Evolutionary conservation across 2,113 vertebrate species (phyloP).

Genomic region (Leptocoma aspasia): DNA sequence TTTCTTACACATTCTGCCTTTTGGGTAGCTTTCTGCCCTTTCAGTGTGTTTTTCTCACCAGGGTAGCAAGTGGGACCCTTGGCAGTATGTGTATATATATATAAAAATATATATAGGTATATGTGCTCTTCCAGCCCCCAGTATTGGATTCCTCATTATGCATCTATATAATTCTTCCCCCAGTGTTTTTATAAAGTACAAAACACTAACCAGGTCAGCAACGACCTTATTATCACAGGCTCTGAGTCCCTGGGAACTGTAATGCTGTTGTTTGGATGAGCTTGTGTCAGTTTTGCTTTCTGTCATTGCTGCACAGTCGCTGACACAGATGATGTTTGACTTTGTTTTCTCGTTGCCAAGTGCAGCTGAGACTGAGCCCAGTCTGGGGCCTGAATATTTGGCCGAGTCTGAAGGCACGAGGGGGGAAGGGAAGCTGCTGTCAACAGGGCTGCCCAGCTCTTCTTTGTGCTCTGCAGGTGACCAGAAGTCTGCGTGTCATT

Average conservation of each 20-base stretch:
- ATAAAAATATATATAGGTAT: neutral
- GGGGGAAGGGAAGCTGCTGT: neutral
- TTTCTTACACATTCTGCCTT: neutral
- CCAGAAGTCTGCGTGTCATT: neutral
- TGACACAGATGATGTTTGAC: constrained; percentile 61
- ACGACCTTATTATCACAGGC: constrained; percentile 48
- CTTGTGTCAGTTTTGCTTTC: constrained; percentile 51
- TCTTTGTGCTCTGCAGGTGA: neutral
- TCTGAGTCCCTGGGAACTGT: constrained; percentile 3
- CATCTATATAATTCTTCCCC: neutral
- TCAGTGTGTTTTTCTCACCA: neutral
- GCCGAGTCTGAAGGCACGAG: neutral
- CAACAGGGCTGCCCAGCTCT: neutral
- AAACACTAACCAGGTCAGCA: constrained; percentile 49
- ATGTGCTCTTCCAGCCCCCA: neutral
- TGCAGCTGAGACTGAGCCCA: constrained; percentile 16
- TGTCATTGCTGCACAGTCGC: constrained; percentile 15
- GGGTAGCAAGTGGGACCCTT: neutral
- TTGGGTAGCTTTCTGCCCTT: neutral
- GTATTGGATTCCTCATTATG: neutral
- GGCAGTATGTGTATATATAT: neutral
- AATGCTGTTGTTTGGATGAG: constrained; percentile 56
- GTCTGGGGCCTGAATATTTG: neutral
- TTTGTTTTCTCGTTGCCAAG: constrained; percentile 40
- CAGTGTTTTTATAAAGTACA: neutral